phyloP scores from a whole-genome alignment of 53 echinoderm and acorn worm species.

The Stichopus horrens region DNA sequence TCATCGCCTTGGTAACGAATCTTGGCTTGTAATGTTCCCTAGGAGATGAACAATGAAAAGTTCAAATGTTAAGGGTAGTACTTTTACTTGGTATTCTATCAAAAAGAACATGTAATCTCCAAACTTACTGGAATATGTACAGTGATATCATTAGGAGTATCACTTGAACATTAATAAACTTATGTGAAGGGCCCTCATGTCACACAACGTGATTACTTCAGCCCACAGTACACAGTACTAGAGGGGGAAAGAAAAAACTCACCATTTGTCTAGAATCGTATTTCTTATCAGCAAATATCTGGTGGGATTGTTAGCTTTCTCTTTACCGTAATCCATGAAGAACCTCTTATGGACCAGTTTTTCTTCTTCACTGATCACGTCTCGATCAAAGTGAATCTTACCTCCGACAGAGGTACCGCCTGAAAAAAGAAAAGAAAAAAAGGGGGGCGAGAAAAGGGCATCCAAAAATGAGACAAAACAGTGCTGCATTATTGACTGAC shows the following conservation, averaged over 20 bases:
- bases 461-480: too few species aligned
- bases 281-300: constrained; percentile 23
- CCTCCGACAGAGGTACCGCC: neutral
- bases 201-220: too few species aligned
- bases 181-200: too few species aligned
- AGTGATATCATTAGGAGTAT: too few species aligned
- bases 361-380: constrained; percentile 9
- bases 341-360: neutral
- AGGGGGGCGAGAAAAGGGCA: too few species aligned
- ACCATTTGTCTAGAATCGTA: constrained; percentile 21
- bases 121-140: too few species aligned
- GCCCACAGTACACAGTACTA: too few species aligned
- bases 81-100: too few species aligned
- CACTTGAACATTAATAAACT: too few species aligned
- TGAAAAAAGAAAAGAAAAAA: neutral
- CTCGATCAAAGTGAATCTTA: neutral
- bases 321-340: neutral
- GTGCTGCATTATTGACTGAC: too few species aligned
- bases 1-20: constrained; percentile 71
- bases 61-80: too few species aligned
- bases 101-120: too few species aligned
- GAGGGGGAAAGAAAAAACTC: neutral
- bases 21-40: constrained; percentile 57
- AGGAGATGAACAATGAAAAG: neutral
- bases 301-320: neutral